phyloP scores from a whole-genome alignment of 2,113 vertebrate species.

The Sander vitreus region DNA sequence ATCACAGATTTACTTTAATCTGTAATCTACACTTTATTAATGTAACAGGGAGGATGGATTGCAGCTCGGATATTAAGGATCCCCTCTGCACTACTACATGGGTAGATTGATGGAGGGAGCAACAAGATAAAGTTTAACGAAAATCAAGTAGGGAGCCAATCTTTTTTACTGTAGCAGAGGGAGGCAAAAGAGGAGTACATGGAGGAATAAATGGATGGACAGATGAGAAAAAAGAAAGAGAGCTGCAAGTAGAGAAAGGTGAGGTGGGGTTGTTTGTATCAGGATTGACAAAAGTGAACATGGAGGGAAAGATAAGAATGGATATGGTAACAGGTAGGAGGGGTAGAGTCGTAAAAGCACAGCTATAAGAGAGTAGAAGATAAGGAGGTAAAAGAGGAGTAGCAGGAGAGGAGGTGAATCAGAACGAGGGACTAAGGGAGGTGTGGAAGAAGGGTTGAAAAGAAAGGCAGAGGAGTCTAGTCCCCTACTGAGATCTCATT shows the following conservation, averaged over 20 bases:
- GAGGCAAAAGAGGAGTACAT: background rate
- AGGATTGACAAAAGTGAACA: background rate
- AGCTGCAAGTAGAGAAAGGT: background rate
- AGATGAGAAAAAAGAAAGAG: background rate
- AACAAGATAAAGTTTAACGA: background rate
- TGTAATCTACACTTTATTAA: background rate
- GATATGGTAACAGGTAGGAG: background rate
- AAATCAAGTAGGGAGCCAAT: background rate
- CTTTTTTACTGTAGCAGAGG: background rate
- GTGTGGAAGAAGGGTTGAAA: slow-evolving; percentile 58
- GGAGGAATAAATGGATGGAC: slow-evolving; percentile 6
- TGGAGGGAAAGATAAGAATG: background rate
- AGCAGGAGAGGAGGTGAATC: slow-evolving; percentile 23
- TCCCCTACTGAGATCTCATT: slow-evolving; percentile 77
- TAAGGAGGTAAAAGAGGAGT: slow-evolving; percentile 20
- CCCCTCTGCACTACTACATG: slow-evolving; percentile 3
- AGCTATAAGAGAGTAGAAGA: slow-evolving; percentile 8
- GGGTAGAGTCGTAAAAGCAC: slow-evolving; percentile 1
- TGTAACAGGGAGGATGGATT: slow-evolving; percentile 3
- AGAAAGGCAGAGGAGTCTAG: slow-evolving; percentile 49
- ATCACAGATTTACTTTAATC: slow-evolving; percentile 7
- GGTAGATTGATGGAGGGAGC: slow-evolving; percentile 18
- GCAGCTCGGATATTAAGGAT: slow-evolving; percentile 14
- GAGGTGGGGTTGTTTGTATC: background rate
- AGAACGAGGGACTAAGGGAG: slow-evolving; percentile 29